These are phyloP conservation scores for Drosophila littoralis DNA, from an alignment of 1,140 invertebrate species.

Conservation along the genomic window DNA sequence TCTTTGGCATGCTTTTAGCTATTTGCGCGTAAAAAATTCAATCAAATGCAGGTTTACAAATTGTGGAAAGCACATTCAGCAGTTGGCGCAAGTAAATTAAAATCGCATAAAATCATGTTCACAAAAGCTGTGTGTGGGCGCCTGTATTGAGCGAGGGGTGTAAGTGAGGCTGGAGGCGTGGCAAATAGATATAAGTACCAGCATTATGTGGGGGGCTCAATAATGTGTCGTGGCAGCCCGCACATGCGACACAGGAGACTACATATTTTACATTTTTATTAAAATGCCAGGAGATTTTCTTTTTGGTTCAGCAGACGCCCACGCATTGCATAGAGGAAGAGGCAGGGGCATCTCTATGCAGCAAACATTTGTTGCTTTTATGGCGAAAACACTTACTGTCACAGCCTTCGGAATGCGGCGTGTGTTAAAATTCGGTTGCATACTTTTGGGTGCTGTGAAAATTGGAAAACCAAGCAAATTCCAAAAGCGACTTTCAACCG, in stretches of 20 bases:
- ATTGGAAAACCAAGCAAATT: not conserved
- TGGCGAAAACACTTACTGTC: slow-evolving; percentile 12
- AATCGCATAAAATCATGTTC: slow-evolving; percentile 21
- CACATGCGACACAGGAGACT: not conserved
- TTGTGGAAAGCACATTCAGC: not conserved
- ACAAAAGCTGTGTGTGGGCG: not conserved
- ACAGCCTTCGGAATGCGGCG: slow-evolving; percentile 26
- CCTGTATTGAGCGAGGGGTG: not conserved
- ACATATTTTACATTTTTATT: slow-evolving; percentile 66
- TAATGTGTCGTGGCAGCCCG: slow-evolving; percentile 32
- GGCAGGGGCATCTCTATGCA: slow-evolving; percentile 13
- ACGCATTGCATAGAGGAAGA: slow-evolving; percentile 15
- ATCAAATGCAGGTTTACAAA: not conserved
- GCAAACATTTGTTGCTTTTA: slow-evolving; percentile 43
- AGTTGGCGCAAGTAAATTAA: slow-evolving; percentile 26
- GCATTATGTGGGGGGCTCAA: slow-evolving; percentile 32
- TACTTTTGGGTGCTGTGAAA: slow-evolving; percentile 11
- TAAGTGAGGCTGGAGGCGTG: no score
- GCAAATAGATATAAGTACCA: not conserved
- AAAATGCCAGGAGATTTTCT: slow-evolving; percentile 41
- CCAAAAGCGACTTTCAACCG: not conserved
- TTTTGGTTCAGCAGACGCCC: slow-evolving; percentile 2
- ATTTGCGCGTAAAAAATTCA: slow-evolving; percentile 11
- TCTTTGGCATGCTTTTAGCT: slow-evolving; percentile 2
- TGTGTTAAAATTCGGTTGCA: slow-evolving; percentile 20